Evolutionary conservation across 2,797 vertebrate species (phyloP).

Genomic region (Sphenodon punctatus): DNA sequence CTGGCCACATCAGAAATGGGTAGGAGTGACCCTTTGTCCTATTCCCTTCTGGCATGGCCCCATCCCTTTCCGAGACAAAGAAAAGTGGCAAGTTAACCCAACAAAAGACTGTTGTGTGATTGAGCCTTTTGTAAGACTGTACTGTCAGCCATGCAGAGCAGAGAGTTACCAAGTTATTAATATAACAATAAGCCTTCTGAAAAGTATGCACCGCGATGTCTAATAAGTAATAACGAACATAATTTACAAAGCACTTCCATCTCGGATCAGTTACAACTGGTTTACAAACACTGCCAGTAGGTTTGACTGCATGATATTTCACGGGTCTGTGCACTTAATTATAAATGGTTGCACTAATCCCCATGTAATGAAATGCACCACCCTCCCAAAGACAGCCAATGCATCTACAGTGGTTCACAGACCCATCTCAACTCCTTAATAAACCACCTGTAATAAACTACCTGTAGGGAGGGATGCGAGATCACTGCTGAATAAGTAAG

Average conservation of each 20-base stretch:
- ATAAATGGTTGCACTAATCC: neutral
- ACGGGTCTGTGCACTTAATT: neutral
- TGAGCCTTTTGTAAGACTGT: neutral
- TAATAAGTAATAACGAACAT: accelerated
- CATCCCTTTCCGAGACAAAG: no score
- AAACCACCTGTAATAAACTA: neutral
- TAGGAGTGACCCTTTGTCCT: no score
- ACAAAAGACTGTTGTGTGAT: no score
- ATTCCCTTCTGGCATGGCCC: no score
- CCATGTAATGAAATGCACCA: neutral
- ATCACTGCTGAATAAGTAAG: constrained; percentile 46
- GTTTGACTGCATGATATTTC: neutral
- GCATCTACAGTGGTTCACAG: constrained; percentile 11
- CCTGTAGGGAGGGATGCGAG: constrained; percentile 5
- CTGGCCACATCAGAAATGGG: no score
- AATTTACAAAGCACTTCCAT: neutral
- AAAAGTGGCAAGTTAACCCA: no score
- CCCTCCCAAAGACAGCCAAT: neutral
- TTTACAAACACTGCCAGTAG: accelerated
- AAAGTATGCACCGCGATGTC: neutral
- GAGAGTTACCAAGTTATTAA: neutral
- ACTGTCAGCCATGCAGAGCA: neutral
- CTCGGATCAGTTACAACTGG: accelerated
- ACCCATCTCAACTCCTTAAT: neutral
- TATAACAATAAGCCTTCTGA: neutral